These are phyloP conservation scores for Oxyruncus cristatus DNA, from an alignment of 2,113 vertebrate genomes.

Conservation along the genomic window DNA sequence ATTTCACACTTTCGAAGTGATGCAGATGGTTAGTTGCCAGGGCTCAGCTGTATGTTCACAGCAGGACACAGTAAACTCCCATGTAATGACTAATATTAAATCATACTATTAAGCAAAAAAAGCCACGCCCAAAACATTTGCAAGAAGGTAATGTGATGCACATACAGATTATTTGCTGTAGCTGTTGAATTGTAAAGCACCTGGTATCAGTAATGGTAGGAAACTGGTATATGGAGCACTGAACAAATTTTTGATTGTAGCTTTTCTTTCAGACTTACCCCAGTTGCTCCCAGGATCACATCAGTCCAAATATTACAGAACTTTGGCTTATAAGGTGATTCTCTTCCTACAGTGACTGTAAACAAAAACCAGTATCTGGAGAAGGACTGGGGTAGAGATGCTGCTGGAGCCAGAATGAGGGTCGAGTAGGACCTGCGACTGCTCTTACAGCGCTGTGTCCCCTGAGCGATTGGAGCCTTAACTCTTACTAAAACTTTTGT, in stretches of 20 bases:
- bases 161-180: not conserved
- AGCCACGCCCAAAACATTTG: not conserved
- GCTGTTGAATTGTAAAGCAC: not conserved
- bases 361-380: not conserved
- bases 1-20: not conserved
- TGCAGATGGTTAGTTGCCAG: not conserved
- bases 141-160: not conserved
- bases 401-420: not conserved
- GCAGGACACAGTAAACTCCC: not conserved
- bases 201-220: not conserved
- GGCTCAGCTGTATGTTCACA: not conserved
- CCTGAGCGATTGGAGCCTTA: not conserved
- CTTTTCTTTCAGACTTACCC: not conserved
- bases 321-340: not conserved
- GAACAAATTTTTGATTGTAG: not conserved
- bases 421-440: fast-evolving
- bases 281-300: not conserved
- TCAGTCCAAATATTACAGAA: not conserved
- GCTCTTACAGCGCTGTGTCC: not conserved
- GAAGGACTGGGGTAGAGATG: too few relatives aligned
- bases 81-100: not conserved
- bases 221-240: not conserved
- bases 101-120: not conserved
- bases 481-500: not conserved
- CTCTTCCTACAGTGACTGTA: not conserved